Evolutionary conservation across 1,140 invertebrate genomes (phyloP).

Genomic region (Ericerus pela): DNA sequence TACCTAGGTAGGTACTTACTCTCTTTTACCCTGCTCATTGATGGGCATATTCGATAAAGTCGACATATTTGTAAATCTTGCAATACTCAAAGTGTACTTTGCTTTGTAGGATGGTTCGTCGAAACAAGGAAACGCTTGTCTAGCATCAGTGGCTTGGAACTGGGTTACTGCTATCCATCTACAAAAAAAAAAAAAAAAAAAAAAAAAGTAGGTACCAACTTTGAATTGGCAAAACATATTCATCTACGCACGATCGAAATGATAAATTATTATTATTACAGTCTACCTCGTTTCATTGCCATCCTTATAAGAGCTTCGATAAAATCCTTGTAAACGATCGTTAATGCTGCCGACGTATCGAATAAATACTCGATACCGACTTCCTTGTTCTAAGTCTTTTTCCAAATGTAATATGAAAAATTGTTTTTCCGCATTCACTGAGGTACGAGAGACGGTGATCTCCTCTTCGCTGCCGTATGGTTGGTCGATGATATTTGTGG

Average conservation of each 20-base stretch:
- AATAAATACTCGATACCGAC: slow-evolving; percentile 50
- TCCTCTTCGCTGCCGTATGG: slow-evolving; percentile 10
- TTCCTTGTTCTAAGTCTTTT: slow-evolving; percentile 37
- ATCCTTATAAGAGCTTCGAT: slow-evolving; percentile 64
- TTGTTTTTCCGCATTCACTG: slow-evolving; percentile 47
- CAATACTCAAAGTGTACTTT: slow-evolving; percentile 37
- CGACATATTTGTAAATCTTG: slow-evolving; percentile 14
- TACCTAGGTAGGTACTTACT: too few relatives aligned
- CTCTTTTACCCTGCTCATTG: neutral
- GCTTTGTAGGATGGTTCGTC: slow-evolving; percentile 65
- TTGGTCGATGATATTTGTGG: slow-evolving; percentile 23
- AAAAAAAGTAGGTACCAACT: too few relatives aligned
- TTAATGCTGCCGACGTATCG: slow-evolving; percentile 53
- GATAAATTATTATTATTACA: too few relatives aligned
- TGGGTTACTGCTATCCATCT: slow-evolving; percentile 45
- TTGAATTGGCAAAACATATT: too few relatives aligned
- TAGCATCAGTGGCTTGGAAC: slow-evolving; percentile 52
- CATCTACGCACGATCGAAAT: too few relatives aligned
- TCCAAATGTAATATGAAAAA: slow-evolving; percentile 54
- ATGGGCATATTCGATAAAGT: slow-evolving; percentile 25
- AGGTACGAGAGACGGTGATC: slow-evolving; percentile 22
- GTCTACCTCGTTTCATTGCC: slow-evolving; percentile 48
- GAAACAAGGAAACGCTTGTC: slow-evolving; percentile 59
- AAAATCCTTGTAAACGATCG: slow-evolving; percentile 70
- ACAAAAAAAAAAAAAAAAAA: slow-evolving; percentile 17